A percentile compares a stretch with the other conserved stretches of the same genome.
phyloP scores from a whole-genome alignment of 2,113 vertebrate species.

The Cygnus atratus region DNA sequence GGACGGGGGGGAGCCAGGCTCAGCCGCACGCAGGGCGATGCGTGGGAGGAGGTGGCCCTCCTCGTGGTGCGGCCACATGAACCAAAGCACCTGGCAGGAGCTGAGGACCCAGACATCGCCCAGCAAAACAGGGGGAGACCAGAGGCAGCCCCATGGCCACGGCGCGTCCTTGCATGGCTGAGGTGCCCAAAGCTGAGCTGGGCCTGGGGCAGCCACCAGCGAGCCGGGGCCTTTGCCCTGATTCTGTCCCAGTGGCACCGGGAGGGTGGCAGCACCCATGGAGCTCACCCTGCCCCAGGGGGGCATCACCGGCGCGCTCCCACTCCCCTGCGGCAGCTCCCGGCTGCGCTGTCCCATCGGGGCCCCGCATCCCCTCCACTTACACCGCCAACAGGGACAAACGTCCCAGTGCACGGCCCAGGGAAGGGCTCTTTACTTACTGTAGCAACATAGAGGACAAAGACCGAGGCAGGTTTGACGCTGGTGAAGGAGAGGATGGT shows the following conservation, averaged over 20 bases:
- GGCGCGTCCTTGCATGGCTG: too few relatives aligned
- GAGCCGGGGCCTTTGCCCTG: neutral
- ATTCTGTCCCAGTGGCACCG: neutral
- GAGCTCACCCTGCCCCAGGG: neutral
- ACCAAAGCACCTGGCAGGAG: neutral
- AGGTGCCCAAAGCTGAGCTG: neutral
- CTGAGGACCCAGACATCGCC: neutral
- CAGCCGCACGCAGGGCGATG: neutral
- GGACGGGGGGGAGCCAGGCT: fast-evolving
- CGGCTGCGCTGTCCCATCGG: neutral
- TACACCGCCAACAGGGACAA: neutral
- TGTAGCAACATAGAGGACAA: conserved; percentile 71
- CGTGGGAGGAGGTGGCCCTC: too few relatives aligned
- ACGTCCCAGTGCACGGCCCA: neutral
- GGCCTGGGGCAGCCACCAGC: neutral
- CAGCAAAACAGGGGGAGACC: too few relatives aligned
- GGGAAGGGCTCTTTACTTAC: conserved; percentile 15
- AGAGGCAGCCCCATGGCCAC: neutral
- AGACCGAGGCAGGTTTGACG: conserved; percentile 54
- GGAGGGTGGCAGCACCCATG: neutral
- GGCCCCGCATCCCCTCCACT: neutral
- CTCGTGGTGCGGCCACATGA: fast-evolving
- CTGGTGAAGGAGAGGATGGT: conserved; percentile 67
- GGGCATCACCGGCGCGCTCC: neutral
- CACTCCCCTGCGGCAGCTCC: neutral